phyloP scores from a whole-genome alignment of 64 coral and sea anemone genomes.

The Stylophora pistillata region DNA sequence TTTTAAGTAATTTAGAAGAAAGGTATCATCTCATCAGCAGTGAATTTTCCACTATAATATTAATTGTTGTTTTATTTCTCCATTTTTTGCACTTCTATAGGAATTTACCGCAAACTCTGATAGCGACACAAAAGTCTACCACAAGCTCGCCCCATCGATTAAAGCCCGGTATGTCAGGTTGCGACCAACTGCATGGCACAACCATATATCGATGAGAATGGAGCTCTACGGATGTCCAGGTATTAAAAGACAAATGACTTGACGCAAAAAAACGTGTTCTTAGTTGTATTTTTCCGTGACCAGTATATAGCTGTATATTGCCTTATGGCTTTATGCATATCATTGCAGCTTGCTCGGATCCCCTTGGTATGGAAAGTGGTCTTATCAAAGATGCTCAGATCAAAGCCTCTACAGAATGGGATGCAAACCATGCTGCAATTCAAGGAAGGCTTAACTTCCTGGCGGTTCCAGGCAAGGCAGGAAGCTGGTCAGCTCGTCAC shows the following conservation, averaged over 20 bases:
- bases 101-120: slow-evolving; percentile 25
- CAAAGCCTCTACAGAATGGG: not conserved
- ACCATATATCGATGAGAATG: slow-evolving; percentile 29
- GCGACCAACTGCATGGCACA: not conserved
- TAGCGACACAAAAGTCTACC: not conserved
- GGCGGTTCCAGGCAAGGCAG: not conserved
- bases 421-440: not conserved
- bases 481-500: slow-evolving; percentile 4
- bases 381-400: slow-evolving; percentile 15
- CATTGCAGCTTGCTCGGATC: not conserved
- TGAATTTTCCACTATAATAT: no score
- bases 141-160: not conserved
- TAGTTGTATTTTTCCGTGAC: no score
- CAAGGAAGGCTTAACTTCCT: not conserved
- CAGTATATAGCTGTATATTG: no score
- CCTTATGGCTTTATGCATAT: no score
- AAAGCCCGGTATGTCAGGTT: slow-evolving; percentile 19
- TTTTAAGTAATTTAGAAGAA: no score
- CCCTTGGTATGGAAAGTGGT: slow-evolving; percentile 25
- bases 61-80: no score
- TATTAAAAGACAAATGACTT: no score
- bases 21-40: no score
- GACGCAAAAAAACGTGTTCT: no score
- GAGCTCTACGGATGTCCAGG: slow-evolving; percentile 43
- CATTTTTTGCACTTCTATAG: no score